Conservation (phyloP, 1,140 invertebrate genomes). For the roundworm (Caenorhabditis elegans) region WBcel235 BX284605.5:6332001-6332500, state of each 20-base stretch:
- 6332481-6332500: constrained; percentile 27
- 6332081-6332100: constrained; percentile 29
- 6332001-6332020: constrained; percentile 49
- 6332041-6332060: constrained; percentile 49
- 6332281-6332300: too few species aligned
- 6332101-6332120: background rate
- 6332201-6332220: background rate
- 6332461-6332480: constrained; percentile 45
- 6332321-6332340: too few species aligned
- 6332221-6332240: too few species aligned
- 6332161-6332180: constrained; percentile 45
- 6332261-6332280: too few species aligned
- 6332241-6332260: too few species aligned
- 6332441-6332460: constrained; percentile 40
- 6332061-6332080: constrained; percentile 47
- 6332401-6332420: too few species aligned
- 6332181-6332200: constrained; percentile 33
- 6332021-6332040: constrained; percentile 43
- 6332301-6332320: too few species aligned
- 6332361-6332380: too few species aligned
- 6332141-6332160: constrained; percentile 39
- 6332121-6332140: constrained; percentile 35
- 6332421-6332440: constrained; percentile 1
- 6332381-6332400: too few species aligned
- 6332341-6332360: too few species aligned